Evolutionary conservation across 2,113 vertebrate species (phyloP).

Genomic region (Tachysurus vachellii): DNA sequence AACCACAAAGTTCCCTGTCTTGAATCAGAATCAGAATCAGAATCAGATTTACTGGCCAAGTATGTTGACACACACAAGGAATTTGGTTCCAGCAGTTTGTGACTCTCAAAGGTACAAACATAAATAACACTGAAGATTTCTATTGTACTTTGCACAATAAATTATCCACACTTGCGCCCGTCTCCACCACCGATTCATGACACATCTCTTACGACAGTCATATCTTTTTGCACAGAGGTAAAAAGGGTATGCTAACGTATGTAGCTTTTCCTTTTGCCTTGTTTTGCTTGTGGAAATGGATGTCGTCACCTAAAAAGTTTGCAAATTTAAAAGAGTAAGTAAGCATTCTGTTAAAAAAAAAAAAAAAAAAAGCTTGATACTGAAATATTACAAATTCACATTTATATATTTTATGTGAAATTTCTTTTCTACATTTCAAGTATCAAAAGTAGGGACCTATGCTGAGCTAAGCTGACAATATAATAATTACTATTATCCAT

Average conservation of each 20-base stretch:
- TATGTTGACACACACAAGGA: too few species aligned
- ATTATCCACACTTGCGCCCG: neutral
- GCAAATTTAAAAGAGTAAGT: neutral
- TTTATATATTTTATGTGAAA: neutral
- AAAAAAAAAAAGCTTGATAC: neutral
- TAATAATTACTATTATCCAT: slow-evolving; percentile 12
- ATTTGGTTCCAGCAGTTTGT: too few species aligned
- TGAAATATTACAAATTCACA: neutral
- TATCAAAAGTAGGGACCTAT: neutral
- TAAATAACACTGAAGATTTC: too few species aligned
- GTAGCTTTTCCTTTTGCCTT: neutral
- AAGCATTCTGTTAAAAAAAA: neutral
- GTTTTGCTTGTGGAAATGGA: neutral
- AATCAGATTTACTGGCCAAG: too few species aligned
- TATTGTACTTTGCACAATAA: neutral
- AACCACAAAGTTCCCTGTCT: neutral
- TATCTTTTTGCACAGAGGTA: neutral
- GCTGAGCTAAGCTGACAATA: slow-evolving; percentile 1
- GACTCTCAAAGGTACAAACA: too few species aligned
- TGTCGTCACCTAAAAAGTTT: neutral
- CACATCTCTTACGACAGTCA: neutral
- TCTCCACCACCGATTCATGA: neutral
- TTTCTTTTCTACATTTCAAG: neutral
- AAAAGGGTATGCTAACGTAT: neutral
- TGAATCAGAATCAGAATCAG: too few species aligned